phyloP scores from a whole-genome alignment of 2,888 invertebrate species.

The Spialia ferax region DNA sequence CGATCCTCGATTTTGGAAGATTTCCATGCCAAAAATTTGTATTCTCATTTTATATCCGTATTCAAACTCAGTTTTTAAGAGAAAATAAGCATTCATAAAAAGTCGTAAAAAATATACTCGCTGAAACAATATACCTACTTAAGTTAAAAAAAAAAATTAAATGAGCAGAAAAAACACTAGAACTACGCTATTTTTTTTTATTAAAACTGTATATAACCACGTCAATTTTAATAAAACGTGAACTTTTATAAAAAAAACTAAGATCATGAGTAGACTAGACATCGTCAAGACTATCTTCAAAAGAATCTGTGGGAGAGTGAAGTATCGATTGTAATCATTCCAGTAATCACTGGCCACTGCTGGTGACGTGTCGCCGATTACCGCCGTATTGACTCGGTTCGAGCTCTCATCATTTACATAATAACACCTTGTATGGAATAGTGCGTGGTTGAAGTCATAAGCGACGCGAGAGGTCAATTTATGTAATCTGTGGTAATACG shows the following conservation, averaged over 20 bases:
- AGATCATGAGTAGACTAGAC: too few relatives aligned
- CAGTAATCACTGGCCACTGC: constrained; percentile 2
- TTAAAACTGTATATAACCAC: too few relatives aligned
- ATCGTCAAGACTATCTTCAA: not conserved
- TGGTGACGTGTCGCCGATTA: constrained; percentile 79
- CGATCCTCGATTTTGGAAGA: too few relatives aligned
- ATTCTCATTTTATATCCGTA: too few relatives aligned
- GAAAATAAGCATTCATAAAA: too few relatives aligned
- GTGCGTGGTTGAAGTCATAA: constrained; percentile 50
- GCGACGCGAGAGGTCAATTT: constrained; percentile 39
- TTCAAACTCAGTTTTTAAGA: too few relatives aligned
- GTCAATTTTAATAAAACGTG: not conserved
- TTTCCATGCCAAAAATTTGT: too few relatives aligned
- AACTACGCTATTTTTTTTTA: too few relatives aligned
- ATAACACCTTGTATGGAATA: constrained; percentile 77
- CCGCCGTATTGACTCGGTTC: constrained; percentile 82
- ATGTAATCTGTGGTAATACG: not conserved
- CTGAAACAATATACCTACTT: too few relatives aligned
- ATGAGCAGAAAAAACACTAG: too few relatives aligned
- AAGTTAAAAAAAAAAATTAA: too few relatives aligned
- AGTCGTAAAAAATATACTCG: too few relatives aligned
- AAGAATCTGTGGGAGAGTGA: not conserved
- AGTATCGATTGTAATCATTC: constrained; percentile 10
- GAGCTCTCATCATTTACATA: constrained; percentile 86
- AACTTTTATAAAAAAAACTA: not conserved